Percentiles rank a stretch among this genome's conserved stretches.
These are phyloP conservation scores for Elymnias hypermnestra DNA, from an alignment of 1,140 invertebrate species.

Conservation along the genomic window DNA sequence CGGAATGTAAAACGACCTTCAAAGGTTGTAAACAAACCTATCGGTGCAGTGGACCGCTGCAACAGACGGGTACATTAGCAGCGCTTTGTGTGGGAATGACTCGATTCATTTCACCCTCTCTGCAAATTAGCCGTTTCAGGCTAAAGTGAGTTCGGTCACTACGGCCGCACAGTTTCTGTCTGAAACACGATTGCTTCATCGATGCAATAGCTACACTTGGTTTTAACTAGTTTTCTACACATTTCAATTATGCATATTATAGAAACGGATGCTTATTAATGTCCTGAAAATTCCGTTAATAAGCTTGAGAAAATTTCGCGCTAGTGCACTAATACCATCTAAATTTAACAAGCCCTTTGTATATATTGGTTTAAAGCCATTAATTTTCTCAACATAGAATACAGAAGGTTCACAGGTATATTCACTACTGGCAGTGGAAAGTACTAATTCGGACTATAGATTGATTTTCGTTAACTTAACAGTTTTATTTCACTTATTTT, in stretches of 20 bases:
- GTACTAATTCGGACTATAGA: too few relatives aligned
- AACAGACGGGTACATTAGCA: conserved; percentile 45
- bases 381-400: too few relatives aligned
- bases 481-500: too few relatives aligned
- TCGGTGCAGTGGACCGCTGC: conserved; percentile 34
- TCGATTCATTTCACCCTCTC: conserved; percentile 51
- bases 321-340: too few relatives aligned
- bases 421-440: too few relatives aligned
- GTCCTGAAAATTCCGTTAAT: too few relatives aligned
- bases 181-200: conserved; percentile 3
- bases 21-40: conserved; percentile 15
- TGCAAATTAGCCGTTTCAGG: conserved; percentile 42
- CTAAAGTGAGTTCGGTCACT: conserved; percentile 6
- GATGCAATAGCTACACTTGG: not conserved
- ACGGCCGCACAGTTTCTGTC: conserved; percentile 2
- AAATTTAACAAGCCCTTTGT: too few relatives aligned
- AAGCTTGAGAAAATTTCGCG: too few relatives aligned
- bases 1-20: not conserved
- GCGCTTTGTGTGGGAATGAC: conserved; percentile 53
- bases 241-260: not conserved
- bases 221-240: not conserved
- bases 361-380: too few relatives aligned
- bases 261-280: too few relatives aligned
- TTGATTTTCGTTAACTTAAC: too few relatives aligned
- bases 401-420: too few relatives aligned